phyloP scores from a whole-genome alignment of 1,140 invertebrate species.

The Philopotamus ludificatus region DNA sequence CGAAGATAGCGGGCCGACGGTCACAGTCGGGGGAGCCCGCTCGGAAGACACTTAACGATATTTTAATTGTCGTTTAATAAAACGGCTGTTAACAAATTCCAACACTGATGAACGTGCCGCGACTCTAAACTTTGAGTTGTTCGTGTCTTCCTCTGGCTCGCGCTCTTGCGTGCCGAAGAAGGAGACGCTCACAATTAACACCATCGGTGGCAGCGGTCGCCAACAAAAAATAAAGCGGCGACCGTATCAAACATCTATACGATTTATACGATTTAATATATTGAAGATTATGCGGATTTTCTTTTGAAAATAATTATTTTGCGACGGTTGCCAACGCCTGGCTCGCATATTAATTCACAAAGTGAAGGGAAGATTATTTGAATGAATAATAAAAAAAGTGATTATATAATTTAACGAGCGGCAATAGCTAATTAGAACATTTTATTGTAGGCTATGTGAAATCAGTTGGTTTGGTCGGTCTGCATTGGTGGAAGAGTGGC shows the following conservation, averaged over 20 bases:
- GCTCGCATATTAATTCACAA: no score
- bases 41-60: constrained; percentile 31
- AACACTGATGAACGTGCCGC: not conserved
- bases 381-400: no score
- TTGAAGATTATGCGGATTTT: no score
- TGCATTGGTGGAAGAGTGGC: constrained; percentile 26
- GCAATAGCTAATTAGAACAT: constrained; percentile 38
- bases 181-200: no score
- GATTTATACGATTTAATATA: no score
- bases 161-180: not conserved
- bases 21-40: constrained; percentile 25
- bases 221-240: no score
- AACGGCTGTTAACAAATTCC: constrained; percentile 31
- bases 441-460: constrained; percentile 39
- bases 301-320: no score
- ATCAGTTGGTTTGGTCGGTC: constrained; percentile 35
- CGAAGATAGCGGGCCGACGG: constrained; percentile 14
- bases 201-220: no score
- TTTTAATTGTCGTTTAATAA: constrained; percentile 38
- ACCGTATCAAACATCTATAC: no score
- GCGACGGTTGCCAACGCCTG: no score
- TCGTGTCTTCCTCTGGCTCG: not conserved
- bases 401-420: constrained; percentile 35
- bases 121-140: constrained; percentile 6
- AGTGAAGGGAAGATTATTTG: constrained; percentile 24